A percentile compares a stretch with the other conserved stretches of the same genome.
Conservation (phyloP, 2,888 invertebrate genomes). For the Eugnorisma glareosa region DNA sequence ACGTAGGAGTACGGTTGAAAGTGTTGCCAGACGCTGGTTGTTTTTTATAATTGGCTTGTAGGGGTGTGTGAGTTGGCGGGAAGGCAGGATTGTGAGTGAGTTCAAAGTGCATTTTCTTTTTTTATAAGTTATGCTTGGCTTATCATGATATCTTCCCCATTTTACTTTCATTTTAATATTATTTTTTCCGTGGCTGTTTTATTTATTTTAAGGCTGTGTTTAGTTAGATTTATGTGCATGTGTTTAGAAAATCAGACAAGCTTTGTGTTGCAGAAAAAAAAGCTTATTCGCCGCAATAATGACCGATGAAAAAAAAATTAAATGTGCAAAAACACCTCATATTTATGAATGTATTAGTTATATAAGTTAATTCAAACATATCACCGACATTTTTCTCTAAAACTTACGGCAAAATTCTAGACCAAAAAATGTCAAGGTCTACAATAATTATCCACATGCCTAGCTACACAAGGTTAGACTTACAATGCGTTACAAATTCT, state of each 20-base stretch:
- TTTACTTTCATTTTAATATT: neutral
- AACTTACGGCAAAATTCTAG: neutral
- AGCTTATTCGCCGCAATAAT: neutral
- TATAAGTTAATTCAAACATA: neutral
- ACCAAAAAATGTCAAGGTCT: neutral
- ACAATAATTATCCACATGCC: neutral
- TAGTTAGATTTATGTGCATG: neutral
- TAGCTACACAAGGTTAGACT: neutral
- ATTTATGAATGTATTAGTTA: neutral
- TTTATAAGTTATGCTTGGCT: neutral
- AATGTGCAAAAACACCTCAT: neutral
- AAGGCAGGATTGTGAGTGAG: constrained; percentile 8
- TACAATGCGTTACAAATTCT: constrained; percentile 24
- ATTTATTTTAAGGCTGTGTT: neutral
- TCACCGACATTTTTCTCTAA: neutral
- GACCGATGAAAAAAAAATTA: neutral
- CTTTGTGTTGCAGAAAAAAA: neutral
- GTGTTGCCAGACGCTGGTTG: constrained; percentile 35
- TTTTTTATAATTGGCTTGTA: constrained; percentile 44
- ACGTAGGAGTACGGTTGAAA: constrained; percentile 30
- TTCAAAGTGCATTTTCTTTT: constrained; percentile 1
- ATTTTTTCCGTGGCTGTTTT: neutral
- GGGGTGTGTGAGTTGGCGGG: constrained; percentile 10
- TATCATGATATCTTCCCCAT: neutral
- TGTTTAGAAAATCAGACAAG: neutral